phyloP scores from a whole-genome alignment of 1,140 invertebrate genomes.

The Anoplolepis gracilipes region DNA sequence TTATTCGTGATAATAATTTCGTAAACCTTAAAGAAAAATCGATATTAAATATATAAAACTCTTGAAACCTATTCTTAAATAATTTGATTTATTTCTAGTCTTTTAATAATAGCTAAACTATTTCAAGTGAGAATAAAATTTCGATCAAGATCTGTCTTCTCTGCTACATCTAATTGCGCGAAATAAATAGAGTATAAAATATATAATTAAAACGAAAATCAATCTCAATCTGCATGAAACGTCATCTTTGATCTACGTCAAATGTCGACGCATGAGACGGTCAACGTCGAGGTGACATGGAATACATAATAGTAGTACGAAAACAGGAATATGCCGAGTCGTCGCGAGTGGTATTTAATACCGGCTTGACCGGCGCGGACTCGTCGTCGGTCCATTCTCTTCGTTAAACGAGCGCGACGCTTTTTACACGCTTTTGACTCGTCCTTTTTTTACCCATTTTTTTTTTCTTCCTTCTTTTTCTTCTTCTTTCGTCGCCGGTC shows the following conservation, averaged over 20 bases:
- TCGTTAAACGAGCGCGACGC: conserved; percentile 31
- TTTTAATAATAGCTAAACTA: neutral
- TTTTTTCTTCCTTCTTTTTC: neutral
- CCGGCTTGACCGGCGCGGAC: conserved; percentile 17
- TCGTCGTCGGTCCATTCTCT: conserved; percentile 37
- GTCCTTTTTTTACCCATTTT: neutral
- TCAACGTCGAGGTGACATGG: neutral
- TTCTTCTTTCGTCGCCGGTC: neutral
- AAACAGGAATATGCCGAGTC: conserved; percentile 39
- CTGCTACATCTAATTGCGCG: neutral
- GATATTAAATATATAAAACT: neutral
- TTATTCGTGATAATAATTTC: neutral
- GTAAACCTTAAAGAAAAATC: neutral
- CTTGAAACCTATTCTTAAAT: conserved; percentile 7
- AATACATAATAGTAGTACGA: neutral
- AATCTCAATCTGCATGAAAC: neutral
- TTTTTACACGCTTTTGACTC: conserved; percentile 21
- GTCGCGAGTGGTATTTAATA: conserved; percentile 42
- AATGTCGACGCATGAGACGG: conserved; percentile 2
- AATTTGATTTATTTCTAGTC: neutral
- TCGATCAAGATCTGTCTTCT: neutral
- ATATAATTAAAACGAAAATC: neutral
- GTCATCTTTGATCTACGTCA: conserved; percentile 6
- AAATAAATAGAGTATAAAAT: neutral
- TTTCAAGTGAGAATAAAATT: neutral